Evolutionary conservation across 2,113 vertebrate genomes (phyloP).

Genomic region (Orcinus orca): DNA sequence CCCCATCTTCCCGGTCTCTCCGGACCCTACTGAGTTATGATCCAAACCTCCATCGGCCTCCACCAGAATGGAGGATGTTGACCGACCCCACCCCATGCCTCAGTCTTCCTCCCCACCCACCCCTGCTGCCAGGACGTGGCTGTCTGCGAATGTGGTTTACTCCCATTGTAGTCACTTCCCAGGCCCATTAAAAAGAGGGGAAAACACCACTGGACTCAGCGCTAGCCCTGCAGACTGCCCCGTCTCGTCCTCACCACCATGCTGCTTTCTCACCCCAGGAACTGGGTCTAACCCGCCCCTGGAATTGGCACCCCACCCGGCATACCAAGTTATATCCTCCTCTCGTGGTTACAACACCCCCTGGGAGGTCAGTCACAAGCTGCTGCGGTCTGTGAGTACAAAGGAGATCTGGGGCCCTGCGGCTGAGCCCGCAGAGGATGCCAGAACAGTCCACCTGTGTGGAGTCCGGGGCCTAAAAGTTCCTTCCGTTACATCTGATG

Average conservation of each 20-base stretch:
- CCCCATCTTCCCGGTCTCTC: conserved; percentile 9
- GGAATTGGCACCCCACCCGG: background rate
- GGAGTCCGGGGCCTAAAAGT: background rate
- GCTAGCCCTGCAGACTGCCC: background rate
- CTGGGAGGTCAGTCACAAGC: background rate
- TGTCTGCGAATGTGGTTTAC: background rate
- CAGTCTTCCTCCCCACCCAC: background rate
- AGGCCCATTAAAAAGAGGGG: background rate
- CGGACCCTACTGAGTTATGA: conserved; percentile 31
- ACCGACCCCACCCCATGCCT: background rate
- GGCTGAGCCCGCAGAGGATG: background rate
- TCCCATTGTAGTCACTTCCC: background rate
- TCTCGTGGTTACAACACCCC: background rate
- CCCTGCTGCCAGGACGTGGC: background rate
- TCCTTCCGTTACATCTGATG: background rate
- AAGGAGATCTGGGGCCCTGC: background rate
- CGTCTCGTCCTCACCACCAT: background rate
- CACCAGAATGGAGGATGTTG: background rate
- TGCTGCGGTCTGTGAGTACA: background rate
- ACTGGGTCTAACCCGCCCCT: background rate
- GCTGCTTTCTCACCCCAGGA: background rate
- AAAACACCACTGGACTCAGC: background rate
- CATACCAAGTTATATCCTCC: background rate
- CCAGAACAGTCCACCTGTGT: background rate
- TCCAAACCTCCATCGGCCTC: background rate